These are phyloP conservation scores for Pandemis cinnamomeana DNA, from an alignment of 2,888 invertebrate genomes.

Conservation along the genomic window DNA sequence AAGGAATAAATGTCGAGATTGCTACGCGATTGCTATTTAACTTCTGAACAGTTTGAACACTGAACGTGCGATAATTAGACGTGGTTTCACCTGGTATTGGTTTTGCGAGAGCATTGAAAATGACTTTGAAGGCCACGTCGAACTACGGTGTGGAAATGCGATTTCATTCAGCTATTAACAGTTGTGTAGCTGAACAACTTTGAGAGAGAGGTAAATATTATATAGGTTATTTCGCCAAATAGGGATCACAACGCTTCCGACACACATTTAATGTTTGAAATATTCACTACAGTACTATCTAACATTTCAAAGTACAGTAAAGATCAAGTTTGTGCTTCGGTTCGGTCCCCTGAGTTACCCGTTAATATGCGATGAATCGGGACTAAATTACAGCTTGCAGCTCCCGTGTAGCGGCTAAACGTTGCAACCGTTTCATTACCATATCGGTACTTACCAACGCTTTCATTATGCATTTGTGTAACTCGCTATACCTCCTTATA, in stretches of 20 bases:
- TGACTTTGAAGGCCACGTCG: slow-evolving; percentile 4
- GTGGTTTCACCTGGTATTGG: slow-evolving; percentile 53
- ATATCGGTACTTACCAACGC: slow-evolving; percentile 48
- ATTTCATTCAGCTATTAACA: background rate
- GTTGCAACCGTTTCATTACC: slow-evolving; percentile 54
- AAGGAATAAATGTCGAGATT: slow-evolving; percentile 2
- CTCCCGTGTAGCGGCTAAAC: slow-evolving; percentile 46
- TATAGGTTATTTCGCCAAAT: background rate
- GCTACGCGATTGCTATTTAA: background rate
- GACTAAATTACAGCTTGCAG: slow-evolving; percentile 47
- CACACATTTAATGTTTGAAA: background rate
- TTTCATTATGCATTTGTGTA: slow-evolving; percentile 50
- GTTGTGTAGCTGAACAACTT: background rate
- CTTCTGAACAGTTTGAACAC: background rate
- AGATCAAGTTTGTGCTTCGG: background rate
- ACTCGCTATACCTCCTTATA: slow-evolving; percentile 46
- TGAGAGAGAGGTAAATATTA: background rate
- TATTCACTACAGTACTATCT: background rate
- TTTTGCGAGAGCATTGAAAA: slow-evolving; percentile 48
- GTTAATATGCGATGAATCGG: slow-evolving; percentile 30
- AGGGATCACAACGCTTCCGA: background rate
- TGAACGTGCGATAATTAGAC: slow-evolving; percentile 42
- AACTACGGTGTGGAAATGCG: slow-evolving; percentile 7
- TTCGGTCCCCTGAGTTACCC: background rate
- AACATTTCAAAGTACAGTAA: slow-evolving; percentile 25